phyloP scores from a whole-genome alignment of 2,113 vertebrate genomes.

The Spilogale gracilis region DNA sequence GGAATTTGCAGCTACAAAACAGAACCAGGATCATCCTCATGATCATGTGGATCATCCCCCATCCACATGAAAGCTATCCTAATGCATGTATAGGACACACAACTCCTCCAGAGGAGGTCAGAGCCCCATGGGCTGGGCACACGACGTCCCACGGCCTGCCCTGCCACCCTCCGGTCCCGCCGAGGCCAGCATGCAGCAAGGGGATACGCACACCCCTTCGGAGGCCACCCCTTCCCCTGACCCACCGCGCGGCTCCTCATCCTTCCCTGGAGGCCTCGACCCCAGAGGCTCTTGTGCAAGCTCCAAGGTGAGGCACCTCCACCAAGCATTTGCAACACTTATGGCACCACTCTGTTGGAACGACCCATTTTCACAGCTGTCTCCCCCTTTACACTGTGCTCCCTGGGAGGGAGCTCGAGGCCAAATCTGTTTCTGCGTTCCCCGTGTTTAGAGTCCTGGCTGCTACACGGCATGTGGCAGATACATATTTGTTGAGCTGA shows the following conservation, averaged over 20 bases:
- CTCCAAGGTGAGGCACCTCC: background rate
- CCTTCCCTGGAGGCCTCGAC: accelerated
- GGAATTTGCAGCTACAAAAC: accelerated
- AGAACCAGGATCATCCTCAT: accelerated
- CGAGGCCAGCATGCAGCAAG: background rate
- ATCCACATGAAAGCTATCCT: background rate
- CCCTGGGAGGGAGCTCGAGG: background rate
- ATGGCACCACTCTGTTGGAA: background rate
- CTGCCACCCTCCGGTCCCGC: background rate
- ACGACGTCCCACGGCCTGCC: background rate
- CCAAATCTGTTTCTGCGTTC: background rate
- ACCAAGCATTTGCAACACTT: accelerated
- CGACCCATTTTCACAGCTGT: background rate
- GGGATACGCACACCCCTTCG: background rate
- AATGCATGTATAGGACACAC: accelerated
- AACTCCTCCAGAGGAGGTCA: accelerated
- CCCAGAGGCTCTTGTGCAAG: background rate
- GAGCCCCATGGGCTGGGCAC: background rate
- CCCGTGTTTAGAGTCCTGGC: background rate
- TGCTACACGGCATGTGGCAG: background rate
- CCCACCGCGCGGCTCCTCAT: background rate
- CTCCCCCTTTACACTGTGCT: background rate
- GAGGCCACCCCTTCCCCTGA: background rate
- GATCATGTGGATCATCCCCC: no score
- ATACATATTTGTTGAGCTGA: background rate